Evolutionary conservation across 2,113 vertebrate genomes (phyloP).

Genomic region (Gallinago media): DNA sequence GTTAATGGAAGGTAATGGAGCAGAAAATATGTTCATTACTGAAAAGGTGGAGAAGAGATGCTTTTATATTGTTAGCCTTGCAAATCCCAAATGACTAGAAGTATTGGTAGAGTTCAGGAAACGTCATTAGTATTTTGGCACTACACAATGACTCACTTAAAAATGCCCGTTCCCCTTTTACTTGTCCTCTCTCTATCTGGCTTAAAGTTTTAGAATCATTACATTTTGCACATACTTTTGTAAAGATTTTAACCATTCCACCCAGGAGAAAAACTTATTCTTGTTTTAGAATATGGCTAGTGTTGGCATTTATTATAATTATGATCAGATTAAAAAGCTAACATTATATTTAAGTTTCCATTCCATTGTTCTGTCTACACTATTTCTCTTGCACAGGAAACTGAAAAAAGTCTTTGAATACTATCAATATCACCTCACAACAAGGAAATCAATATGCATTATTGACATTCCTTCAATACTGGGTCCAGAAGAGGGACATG

Average conservation of each 20-base stretch:
- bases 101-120: not conserved
- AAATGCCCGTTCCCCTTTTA: not conserved
- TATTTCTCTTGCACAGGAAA: no score
- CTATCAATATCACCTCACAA: no score
- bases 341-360: not conserved
- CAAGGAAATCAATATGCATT: no score
- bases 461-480: no score
- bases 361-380: no score
- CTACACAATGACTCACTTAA: not conserved
- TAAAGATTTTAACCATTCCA: not conserved
- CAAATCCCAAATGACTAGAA: not conserved
- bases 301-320: not conserved
- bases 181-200: not conserved
- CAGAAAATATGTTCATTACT: slow-evolving; percentile 47
- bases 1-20: slow-evolving; percentile 31
- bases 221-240: not conserved
- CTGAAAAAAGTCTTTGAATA: no score
- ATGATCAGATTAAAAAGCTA: fast-evolving
- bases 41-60: slow-evolving; percentile 8
- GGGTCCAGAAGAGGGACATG: not conserved
- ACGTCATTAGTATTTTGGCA: not conserved
- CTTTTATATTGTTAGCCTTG: not conserved
- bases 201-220: not conserved
- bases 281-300: not conserved
- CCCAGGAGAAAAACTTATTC: not conserved